These are phyloP conservation scores for Athripsodes cinereus DNA, from an alignment of 2,888 invertebrate genomes.

Conservation along the genomic window DNA sequence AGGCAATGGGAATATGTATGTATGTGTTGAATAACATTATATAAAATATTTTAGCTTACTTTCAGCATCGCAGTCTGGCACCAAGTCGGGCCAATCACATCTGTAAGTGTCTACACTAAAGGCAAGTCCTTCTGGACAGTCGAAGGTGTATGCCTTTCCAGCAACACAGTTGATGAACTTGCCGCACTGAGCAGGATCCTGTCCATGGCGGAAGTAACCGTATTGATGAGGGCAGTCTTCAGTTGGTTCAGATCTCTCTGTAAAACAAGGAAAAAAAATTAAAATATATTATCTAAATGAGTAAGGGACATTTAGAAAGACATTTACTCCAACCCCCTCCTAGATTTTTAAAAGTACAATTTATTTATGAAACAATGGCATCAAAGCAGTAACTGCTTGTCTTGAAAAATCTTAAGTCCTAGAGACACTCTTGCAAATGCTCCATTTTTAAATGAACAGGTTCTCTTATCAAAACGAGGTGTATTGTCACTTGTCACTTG, in stretches of 20 bases:
- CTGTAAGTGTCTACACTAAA: slow-evolving; percentile 65
- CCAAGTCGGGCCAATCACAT: slow-evolving; percentile 87
- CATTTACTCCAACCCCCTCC: no score
- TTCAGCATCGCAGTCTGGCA: slow-evolving; percentile 73
- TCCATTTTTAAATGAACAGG: no score
- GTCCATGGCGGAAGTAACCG: slow-evolving; percentile 61
- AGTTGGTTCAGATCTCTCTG: slow-evolving; percentile 66
- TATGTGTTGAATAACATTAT: no score
- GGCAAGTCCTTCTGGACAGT: slow-evolving; percentile 80
- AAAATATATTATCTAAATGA: no score
- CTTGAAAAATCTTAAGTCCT: no score
- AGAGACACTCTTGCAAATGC: no score
- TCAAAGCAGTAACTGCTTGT: not conserved
- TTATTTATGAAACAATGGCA: no score
- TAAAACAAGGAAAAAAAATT: not conserved
- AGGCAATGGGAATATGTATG: no score
- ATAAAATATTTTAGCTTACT: slow-evolving; percentile 39
- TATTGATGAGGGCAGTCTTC: slow-evolving; percentile 79
- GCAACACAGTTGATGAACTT: slow-evolving; percentile 76
- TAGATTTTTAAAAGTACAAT: no score
- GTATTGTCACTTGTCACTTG: no score
- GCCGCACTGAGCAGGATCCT: slow-evolving; percentile 56
- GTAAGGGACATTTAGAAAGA: no score
- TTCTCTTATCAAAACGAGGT: no score
- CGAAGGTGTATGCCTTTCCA: slow-evolving; percentile 66